Percentiles rank a stretch among this genome's conserved stretches.
Evolutionary conservation across 2,797 vertebrate genomes (phyloP).

Genomic region (Peromyscus aztecus): DNA sequence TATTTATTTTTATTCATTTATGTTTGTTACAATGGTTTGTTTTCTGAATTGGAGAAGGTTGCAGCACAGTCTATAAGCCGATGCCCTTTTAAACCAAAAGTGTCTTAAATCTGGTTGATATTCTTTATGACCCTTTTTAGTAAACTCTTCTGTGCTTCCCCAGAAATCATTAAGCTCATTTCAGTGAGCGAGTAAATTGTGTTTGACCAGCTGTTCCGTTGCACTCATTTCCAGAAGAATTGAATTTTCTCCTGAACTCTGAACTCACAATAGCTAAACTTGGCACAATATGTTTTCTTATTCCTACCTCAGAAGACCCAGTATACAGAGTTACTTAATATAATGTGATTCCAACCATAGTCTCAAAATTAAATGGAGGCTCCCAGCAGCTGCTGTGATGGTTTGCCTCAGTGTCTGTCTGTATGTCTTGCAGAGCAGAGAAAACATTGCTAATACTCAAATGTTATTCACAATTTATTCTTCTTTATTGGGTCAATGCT

Average conservation of each 20-base stretch:
- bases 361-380: constrained; percentile 59
- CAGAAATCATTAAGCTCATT: constrained; percentile 81
- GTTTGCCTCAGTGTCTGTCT: constrained; percentile 58
- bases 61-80: not conserved
- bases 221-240: constrained; percentile 83
- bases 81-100: constrained; percentile 56
- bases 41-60: constrained; percentile 27
- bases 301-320: constrained; percentile 69
- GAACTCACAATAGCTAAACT: constrained; percentile 78
- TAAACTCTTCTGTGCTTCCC: not conserved
- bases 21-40: not conserved
- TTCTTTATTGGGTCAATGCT: constrained; percentile 76
- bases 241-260: constrained; percentile 83
- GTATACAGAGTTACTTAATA: constrained; percentile 68
- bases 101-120: constrained; percentile 61
- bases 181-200: constrained; percentile 79
- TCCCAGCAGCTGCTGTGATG: constrained; percentile 13
- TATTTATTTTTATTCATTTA: not conserved
- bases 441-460: constrained; percentile 66
- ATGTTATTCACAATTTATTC: constrained; percentile 74
- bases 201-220: constrained; percentile 82
- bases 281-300: constrained; percentile 77
- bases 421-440: constrained; percentile 39
- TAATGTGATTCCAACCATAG: constrained; percentile 68
- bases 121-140: constrained; percentile 74